These are phyloP conservation scores for Lineus longissimus DNA, from an alignment of 1,140 invertebrate species.

Conservation along the genomic window DNA sequence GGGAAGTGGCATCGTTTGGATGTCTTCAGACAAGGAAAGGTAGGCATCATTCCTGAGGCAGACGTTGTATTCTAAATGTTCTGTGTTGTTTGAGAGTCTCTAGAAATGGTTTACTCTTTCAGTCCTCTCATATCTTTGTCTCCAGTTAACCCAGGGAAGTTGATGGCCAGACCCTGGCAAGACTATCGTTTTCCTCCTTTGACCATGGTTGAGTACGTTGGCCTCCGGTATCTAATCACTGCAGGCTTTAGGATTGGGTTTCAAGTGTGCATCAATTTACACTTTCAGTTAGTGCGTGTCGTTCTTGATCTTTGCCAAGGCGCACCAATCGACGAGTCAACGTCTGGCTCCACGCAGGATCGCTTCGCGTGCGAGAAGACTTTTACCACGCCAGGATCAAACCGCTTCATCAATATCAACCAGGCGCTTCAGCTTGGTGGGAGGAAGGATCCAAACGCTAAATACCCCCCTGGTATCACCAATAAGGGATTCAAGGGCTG, in stretches of 20 bases:
- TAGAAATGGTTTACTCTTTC: too few species aligned
- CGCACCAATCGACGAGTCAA: neutral
- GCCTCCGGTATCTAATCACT: too few species aligned
- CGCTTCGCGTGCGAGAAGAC: slow-evolving; percentile 65
- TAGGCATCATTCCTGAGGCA: too few species aligned
- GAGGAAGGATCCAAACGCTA: slow-evolving; percentile 70
- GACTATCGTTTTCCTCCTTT: too few species aligned
- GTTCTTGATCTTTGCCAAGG: neutral
- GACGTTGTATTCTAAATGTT: too few species aligned
- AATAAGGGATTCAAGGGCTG: slow-evolving; percentile 87
- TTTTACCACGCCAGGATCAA: slow-evolving; percentile 86
- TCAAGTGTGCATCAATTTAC: too few species aligned
- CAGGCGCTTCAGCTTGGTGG: slow-evolving; percentile 91
- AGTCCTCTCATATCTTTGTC: too few species aligned
- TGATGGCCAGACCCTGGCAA: too few species aligned
- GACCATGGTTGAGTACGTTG: too few species aligned
- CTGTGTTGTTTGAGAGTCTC: too few species aligned
- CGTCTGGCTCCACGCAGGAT: neutral
- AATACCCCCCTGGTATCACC: slow-evolving; percentile 65
- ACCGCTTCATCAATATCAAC: slow-evolving; percentile 95
- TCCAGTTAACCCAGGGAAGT: too few species aligned
- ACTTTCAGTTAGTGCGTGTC: neutral
- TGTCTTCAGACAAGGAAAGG: slow-evolving; percentile 81
- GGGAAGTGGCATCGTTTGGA: slow-evolving; percentile 95
- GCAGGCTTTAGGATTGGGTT: too few species aligned